Evolutionary conservation across 2,113 vertebrate genomes (phyloP).

Genomic region (Chunga burmeisteri): DNA sequence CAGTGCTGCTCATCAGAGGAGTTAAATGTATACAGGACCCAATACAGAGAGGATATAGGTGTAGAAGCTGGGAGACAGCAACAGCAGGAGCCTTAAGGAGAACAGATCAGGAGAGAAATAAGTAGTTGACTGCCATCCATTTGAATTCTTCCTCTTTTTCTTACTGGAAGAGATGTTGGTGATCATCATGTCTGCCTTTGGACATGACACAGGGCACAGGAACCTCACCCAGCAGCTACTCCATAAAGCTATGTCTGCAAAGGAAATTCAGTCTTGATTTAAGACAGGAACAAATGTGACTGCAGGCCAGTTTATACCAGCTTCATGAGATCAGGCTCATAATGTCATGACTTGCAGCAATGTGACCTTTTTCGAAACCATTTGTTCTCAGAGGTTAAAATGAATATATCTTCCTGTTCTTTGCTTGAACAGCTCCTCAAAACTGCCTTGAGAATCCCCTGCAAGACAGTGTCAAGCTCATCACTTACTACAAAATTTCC

Average conservation of each 20-base stretch:
- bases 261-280: neutral
- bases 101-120: accelerated
- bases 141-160: neutral
- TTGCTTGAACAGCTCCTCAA: neutral
- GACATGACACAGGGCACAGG: neutral
- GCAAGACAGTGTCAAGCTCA: neutral
- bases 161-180: neutral
- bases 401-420: neutral
- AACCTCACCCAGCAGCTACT: neutral
- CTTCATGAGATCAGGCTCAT: neutral
- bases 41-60: accelerated
- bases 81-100: neutral
- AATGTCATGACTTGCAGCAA: neutral
- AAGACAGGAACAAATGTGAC: neutral
- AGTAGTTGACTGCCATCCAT: accelerated
- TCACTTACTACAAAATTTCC: neutral
- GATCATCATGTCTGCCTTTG: neutral
- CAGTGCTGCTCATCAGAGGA: neutral
- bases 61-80: neutral
- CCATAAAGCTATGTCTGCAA: neutral
- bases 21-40: neutral
- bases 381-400: neutral
- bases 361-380: slow-evolving; percentile 8
- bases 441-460: neutral
- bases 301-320: neutral